These are phyloP conservation scores for Poecilus cupreus DNA, from an alignment of 2,888 invertebrate species.

Conservation along the genomic window DNA sequence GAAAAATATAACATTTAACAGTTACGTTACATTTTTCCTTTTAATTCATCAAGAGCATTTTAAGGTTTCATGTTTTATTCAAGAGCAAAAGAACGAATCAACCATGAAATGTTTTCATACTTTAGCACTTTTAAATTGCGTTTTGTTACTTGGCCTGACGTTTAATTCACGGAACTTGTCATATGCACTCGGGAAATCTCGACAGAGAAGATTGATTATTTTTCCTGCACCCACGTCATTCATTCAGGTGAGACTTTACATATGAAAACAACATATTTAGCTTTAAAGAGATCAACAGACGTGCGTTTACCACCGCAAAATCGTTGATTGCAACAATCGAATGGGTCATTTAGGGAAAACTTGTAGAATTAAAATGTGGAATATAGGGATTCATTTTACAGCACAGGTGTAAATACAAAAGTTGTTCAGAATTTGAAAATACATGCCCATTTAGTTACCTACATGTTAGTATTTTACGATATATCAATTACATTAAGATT, in stretches of 20 bases:
- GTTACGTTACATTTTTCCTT: not conserved
- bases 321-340: no score
- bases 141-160: slow-evolving; percentile 42
- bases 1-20: not conserved
- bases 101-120: slow-evolving; percentile 45
- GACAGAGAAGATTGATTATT: slow-evolving; percentile 76
- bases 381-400: no score
- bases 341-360: no score
- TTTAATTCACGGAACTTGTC: slow-evolving; percentile 32
- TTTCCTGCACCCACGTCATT: slow-evolving; percentile 77
- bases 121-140: slow-evolving; percentile 45
- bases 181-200: slow-evolving; percentile 59
- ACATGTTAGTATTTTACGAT: no score
- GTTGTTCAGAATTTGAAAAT: no score
- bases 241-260: slow-evolving; percentile 73
- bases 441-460: no score
- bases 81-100: slow-evolving; percentile 29
- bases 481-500: no score
- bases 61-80: slow-evolving; percentile 9
- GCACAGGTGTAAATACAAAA: no score
- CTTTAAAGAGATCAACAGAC: no score
- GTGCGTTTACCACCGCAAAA: no score
- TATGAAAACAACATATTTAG: no score
- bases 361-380: no score
- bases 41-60: not conserved